These are phyloP conservation scores for Athene noctua DNA, from an alignment of 2,113 vertebrate genomes.

Conservation along the genomic window DNA sequence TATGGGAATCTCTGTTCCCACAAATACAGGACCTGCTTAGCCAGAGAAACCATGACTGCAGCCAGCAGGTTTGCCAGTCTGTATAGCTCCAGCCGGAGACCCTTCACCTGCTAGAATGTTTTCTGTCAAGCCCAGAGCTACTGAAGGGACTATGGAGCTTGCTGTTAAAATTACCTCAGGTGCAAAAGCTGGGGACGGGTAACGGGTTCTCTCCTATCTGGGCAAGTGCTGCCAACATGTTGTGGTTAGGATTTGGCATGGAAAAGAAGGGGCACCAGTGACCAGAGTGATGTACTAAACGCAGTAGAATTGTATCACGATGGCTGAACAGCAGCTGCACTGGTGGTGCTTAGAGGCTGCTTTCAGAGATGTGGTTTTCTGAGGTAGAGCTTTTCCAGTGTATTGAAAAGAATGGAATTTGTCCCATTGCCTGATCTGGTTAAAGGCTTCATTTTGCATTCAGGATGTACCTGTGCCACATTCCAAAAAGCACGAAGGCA, in stretches of 20 bases:
- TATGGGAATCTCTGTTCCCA: not conserved
- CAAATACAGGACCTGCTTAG: not conserved
- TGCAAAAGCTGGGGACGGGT: not conserved
- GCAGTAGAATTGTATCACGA: accelerated
- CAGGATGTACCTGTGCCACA: not conserved
- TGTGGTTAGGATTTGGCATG: not conserved
- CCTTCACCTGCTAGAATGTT: not conserved
- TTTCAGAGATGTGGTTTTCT: not conserved
- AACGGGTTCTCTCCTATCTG: not conserved
- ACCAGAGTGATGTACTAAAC: not conserved
- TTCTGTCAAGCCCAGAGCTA: accelerated
- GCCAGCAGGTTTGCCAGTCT: not conserved
- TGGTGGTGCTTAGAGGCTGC: not conserved
- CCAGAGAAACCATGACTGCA: not conserved
- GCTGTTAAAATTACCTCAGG: not conserved
- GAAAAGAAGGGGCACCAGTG: not conserved
- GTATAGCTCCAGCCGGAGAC: not conserved
- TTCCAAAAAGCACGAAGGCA: not conserved
- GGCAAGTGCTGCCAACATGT: accelerated
- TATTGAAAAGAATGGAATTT: not conserved
- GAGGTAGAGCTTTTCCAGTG: not conserved
- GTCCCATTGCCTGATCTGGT: not conserved
- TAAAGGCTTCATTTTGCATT: not conserved
- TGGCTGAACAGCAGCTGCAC: not conserved
- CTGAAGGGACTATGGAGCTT: not conserved